A percentile compares a stretch with the other conserved stretches of the same genome.
Conservation (phyloP, 2,113 vertebrate genomes). For the Osmerus mordax region DNA sequence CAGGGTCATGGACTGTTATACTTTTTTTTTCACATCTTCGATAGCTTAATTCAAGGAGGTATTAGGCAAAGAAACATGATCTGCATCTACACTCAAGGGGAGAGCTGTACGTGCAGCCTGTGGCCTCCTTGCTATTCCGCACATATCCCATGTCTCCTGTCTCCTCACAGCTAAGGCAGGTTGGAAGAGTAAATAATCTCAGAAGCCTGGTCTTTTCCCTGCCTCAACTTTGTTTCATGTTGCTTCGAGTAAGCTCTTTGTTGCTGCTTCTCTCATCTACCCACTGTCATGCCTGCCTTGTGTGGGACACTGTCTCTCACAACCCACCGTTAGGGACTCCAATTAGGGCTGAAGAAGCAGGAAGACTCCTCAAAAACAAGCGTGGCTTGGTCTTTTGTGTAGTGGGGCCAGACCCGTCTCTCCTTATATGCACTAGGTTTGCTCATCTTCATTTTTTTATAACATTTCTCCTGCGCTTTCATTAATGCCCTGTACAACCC, state of each 20-base stretch:
- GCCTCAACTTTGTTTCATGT: conserved; percentile 22
- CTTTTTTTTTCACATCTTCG: conserved; percentile 23
- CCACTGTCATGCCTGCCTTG: not conserved
- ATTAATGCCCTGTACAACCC: no score
- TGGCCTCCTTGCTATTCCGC: conserved; percentile 19
- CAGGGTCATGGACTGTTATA: conserved; percentile 39
- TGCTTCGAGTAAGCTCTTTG: conserved; percentile 5
- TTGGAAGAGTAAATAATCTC: conserved; percentile 29
- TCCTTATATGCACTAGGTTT: no score
- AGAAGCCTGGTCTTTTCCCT: conserved; percentile 20
- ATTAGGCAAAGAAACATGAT: conserved; percentile 41
- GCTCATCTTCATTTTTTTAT: no score
- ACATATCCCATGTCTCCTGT: not conserved
- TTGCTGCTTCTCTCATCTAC: not conserved
- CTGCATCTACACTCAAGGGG: conserved; percentile 25
- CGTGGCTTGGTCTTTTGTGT: not conserved
- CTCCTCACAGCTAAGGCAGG: conserved; percentile 5
- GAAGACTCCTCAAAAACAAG: conserved; percentile 2
- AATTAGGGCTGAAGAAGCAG: conserved; percentile 5
- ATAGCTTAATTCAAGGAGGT: conserved; percentile 30
- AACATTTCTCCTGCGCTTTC: no score
- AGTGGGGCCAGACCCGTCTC: no score
- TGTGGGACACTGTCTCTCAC: not conserved
- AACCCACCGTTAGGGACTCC: not conserved
- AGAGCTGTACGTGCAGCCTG: not conserved